Evolutionary conservation across 2,797 vertebrate genomes (phyloP), one percentile per base, ranked within the genome.

Genomic region (Botia kubotai): DNA sequence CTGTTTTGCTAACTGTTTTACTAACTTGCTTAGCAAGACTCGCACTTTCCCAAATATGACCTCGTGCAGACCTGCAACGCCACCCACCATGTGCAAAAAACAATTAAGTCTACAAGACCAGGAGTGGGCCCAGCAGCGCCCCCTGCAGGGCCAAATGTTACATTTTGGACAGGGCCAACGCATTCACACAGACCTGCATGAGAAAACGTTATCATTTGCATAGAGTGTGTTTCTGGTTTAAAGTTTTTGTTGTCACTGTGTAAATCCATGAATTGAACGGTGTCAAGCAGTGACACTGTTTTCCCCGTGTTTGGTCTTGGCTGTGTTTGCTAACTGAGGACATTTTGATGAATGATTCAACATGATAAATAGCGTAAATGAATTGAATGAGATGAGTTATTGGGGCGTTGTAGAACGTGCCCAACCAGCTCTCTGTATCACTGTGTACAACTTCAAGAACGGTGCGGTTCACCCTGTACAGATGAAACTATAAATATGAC

Each of bases 391-490:
- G 70, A 65, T 16, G 48, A 57, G 63, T 55, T 75, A 26, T 71
- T 89, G 90, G 92, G 92, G 93, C 91, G 92, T 14, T 55, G 92
- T 93, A 91, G 90, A 26, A 92, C 94, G 91, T 93, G 91, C 91
- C 91, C 91, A 92, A 90, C 93, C 93, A 93, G 60, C 93, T 94
- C 94, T 95, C 95, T 92, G 94, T 94, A 96, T 94, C 95, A 97
- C 97, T 97, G 96, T 98, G 96, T 97, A 95, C 95, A 95, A 95
- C 96, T 94, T 96, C 95, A 95, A 95, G 95, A 96, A 95, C 95
- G 95, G 96, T 95, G 95, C 93, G 94, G 94, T 97, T 96, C 96
- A 97, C 95, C 94, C 63, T 96, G 94, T 95, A 95, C 88, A 81
- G 95, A 94, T 95, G 14, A 48, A 74, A 68, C 95, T 97, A 96